These are phyloP conservation scores for Rachycentron canadum DNA, from an alignment of 2,797 vertebrate genomes.

Conservation along the genomic window DNA sequence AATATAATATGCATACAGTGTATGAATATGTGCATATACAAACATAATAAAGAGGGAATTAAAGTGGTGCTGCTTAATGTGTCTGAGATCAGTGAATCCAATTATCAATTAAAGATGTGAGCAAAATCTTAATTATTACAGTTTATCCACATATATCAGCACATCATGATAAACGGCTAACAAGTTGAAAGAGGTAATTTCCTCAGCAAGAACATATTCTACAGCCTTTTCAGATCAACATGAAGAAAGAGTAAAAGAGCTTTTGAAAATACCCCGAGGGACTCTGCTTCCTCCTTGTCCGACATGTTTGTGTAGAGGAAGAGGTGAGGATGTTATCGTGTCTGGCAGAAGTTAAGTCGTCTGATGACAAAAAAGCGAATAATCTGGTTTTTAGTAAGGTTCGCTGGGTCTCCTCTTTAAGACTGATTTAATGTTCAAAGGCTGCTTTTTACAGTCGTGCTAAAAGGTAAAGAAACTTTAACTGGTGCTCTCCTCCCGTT, in stretches of 20 bases:
- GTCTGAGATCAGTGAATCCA: background rate
- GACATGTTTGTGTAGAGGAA: conserved; percentile 22
- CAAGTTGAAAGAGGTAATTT: background rate
- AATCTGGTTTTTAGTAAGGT: background rate
- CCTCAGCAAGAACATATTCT: background rate
- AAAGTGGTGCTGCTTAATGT: background rate
- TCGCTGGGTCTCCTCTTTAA: conserved; percentile 1
- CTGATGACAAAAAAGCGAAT: conserved; percentile 5
- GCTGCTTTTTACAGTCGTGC: background rate
- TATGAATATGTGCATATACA: too few relatives aligned
- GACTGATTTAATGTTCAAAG: conserved; percentile 37
- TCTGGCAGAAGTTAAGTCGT: conserved; percentile 1
- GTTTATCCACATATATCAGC: background rate
- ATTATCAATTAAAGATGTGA: conserved; percentile 3
- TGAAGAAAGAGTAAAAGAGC: background rate
- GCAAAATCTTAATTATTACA: background rate
- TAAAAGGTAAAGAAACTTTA: conserved; percentile 37
- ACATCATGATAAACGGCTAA: background rate
- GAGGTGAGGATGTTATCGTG: conserved; percentile 1
- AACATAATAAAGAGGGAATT: background rate
- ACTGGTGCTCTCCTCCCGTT: conserved; percentile 21
- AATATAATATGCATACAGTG: too few relatives aligned
- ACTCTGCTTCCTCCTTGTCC: conserved; percentile 9
- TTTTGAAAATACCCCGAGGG: conserved; percentile 20
- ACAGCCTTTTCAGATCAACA: background rate